A percentile compares a stretch with the other conserved stretches of the same genome.
Evolutionary conservation across 1,140 invertebrate genomes (phyloP).

Genomic region (Planococcus citri): DNA sequence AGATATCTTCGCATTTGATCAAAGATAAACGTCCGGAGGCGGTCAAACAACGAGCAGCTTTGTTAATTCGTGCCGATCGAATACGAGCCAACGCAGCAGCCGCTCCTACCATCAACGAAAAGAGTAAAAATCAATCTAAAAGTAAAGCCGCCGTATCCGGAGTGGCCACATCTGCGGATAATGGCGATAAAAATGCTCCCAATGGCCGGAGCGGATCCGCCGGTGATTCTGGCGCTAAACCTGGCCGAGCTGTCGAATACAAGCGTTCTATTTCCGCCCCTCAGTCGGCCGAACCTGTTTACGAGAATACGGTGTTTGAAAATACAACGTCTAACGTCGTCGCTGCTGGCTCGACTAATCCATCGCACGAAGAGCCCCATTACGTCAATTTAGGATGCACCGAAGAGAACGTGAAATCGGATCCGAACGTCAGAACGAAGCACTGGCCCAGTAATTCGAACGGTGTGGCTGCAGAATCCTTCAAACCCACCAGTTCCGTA

Average conservation of each 20-base stretch:
- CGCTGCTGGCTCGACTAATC: neutral
- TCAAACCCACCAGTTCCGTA: too few relatives aligned
- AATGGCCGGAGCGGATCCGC: too few relatives aligned
- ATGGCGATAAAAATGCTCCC: too few relatives aligned
- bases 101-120: neutral
- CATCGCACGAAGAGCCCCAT: neutral
- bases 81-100: neutral
- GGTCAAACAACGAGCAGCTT: conserved; percentile 23
- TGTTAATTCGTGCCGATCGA: conserved; percentile 24
- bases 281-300: conserved; percentile 12
- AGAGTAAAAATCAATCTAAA: too few relatives aligned
- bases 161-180: too few relatives aligned
- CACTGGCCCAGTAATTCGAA: too few relatives aligned
- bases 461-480: neutral
- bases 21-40: conserved; percentile 25
- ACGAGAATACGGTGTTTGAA: conserved; percentile 15
- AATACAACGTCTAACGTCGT: neutral
- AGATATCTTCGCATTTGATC: conserved; percentile 14
- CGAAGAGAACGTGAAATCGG: too few relatives aligned
- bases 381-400: neutral
- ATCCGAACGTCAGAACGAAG: too few relatives aligned
- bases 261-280: neutral
- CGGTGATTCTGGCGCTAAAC: too few relatives aligned
- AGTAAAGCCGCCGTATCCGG: neutral
- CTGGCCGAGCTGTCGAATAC: neutral